These are phyloP conservation scores for Meriones psammophilus DNA, from an alignment of 2,797 vertebrate species.

Conservation along the genomic window DNA sequence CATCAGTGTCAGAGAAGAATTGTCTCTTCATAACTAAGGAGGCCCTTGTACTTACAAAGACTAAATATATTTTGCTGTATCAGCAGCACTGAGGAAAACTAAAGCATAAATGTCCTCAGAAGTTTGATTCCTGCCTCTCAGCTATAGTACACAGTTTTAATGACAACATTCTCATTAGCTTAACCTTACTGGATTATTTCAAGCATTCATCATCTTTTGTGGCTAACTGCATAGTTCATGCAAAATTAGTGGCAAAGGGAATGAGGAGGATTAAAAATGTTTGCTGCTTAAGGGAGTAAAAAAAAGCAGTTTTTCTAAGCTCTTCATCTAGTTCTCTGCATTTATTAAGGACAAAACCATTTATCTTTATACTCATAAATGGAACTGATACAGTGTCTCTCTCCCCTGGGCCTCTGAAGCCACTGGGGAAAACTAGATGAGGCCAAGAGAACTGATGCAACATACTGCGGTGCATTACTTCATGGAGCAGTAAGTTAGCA, in stretches of 20 bases:
- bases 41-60: conserved; percentile 78
- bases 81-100: conserved; percentile 78
- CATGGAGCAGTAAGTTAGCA: conserved; percentile 75
- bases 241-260: conserved; percentile 83
- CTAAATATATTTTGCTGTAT: conserved; percentile 83
- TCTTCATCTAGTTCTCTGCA: conserved; percentile 73
- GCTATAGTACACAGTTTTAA: conserved; percentile 76
- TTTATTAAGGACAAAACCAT: conserved; percentile 85
- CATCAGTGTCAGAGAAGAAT: not conserved
- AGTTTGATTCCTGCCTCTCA: conserved; percentile 85
- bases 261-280: conserved; percentile 83
- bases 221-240: conserved; percentile 82
- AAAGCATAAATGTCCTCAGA: conserved; percentile 70
- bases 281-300: conserved; percentile 85
- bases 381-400: conserved; percentile 73
- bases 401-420: conserved; percentile 75
- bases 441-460: conserved; percentile 82
- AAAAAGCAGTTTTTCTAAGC: conserved; percentile 75
- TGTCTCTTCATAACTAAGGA: conserved; percentile 40
- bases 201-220: conserved; percentile 81
- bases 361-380: conserved; percentile 76
- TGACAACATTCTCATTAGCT: conserved; percentile 86
- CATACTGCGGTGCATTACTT: conserved; percentile 73
- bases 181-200: conserved; percentile 79
- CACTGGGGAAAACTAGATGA: conserved; percentile 79